phyloP scores from a whole-genome alignment of 2,113 vertebrate species.

The Cryptotis parvus region DNA sequence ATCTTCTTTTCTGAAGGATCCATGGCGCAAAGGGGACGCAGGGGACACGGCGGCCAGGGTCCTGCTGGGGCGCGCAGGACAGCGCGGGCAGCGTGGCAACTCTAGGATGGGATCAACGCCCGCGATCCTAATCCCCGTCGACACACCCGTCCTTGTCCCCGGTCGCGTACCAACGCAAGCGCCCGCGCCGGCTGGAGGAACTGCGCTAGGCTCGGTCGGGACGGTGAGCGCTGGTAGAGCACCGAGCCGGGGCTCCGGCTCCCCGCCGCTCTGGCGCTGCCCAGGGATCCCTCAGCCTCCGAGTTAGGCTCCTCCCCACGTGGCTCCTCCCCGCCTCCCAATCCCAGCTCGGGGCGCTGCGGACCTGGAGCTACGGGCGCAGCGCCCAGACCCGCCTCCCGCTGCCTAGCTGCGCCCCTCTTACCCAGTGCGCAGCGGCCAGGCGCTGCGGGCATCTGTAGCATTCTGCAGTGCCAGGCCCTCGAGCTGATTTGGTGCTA shows the following conservation, averaged over 20 bases:
- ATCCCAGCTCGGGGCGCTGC: slow-evolving; percentile 48
- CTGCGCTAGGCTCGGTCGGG: neutral
- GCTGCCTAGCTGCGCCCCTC: neutral
- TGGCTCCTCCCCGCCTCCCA: slow-evolving; percentile 69
- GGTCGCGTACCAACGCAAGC: neutral
- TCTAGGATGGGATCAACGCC: neutral
- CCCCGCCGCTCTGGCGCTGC: slow-evolving; percentile 57
- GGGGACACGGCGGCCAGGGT: neutral
- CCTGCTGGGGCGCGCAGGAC: neutral
- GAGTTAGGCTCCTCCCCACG: slow-evolving; percentile 78
- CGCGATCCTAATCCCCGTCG: neutral
- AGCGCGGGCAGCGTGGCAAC: neutral
- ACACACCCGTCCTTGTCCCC: neutral
- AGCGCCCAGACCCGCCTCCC: slow-evolving; percentile 54
- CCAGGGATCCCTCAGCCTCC: slow-evolving; percentile 60
- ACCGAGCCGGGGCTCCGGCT: neutral
- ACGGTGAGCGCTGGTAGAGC: neutral
- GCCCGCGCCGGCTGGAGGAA: neutral
- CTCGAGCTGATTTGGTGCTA: neutral
- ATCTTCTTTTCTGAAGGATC: slow-evolving; percentile 91
- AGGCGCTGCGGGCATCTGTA: accelerated
- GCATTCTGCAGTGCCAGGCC: neutral
- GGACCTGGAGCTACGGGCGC: neutral
- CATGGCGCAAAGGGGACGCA: slow-evolving; percentile 82
- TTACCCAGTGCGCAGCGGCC: neutral